phyloP scores from a whole-genome alignment of 2,113 vertebrate species.

The Bubo blakistoni region DNA sequence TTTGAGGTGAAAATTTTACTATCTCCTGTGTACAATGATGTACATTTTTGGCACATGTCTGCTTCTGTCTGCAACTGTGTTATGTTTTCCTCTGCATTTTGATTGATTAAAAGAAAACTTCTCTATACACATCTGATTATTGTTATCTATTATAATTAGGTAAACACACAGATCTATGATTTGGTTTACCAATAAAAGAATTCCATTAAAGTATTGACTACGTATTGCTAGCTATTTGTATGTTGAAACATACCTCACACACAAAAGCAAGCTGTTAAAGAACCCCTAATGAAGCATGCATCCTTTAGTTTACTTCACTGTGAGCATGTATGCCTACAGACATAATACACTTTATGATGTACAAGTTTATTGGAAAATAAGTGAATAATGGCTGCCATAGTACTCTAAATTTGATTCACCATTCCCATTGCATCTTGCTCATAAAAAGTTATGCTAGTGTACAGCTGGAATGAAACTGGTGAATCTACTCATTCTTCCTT shows the following conservation, averaged over 20 bases:
- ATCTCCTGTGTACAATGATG: neutral
- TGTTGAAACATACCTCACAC: neutral
- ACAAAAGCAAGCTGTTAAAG: neutral
- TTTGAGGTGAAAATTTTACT: neutral
- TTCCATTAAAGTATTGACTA: neutral
- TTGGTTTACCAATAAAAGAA: neutral
- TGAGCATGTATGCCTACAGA: neutral
- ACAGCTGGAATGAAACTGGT: slow-evolving; percentile 42
- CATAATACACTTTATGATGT: neutral
- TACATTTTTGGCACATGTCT: neutral
- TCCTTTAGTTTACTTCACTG: neutral
- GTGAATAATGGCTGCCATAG: neutral
- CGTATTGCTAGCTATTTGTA: neutral
- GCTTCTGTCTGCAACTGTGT: neutral
- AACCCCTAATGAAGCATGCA: neutral
- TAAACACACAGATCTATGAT: neutral
- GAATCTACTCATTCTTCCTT: slow-evolving; percentile 8
- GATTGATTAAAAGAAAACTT: neutral
- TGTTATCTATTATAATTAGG: neutral
- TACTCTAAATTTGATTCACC: slow-evolving; percentile 27
- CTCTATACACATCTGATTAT: neutral
- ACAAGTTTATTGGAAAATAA: neutral
- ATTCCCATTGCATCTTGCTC: slow-evolving; percentile 5
- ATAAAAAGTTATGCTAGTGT: neutral
- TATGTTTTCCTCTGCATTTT: neutral